phyloP scores from a whole-genome alignment of 2,888 invertebrate species.

The Pycnomerus fuliginosus region DNA sequence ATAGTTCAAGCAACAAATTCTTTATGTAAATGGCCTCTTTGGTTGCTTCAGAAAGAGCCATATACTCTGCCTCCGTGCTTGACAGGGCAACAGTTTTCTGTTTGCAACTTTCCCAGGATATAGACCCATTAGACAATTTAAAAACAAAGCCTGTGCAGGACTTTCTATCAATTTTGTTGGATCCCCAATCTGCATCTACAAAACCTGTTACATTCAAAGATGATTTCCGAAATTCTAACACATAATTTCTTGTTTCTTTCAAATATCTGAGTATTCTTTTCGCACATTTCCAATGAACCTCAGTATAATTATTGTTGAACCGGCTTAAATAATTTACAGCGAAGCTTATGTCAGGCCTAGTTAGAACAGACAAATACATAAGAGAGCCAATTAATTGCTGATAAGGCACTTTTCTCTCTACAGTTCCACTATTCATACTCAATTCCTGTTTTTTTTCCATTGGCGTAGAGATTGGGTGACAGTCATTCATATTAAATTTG shows the following conservation, averaged over 20 bases:
- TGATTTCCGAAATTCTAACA: constrained; percentile 22
- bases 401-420: constrained; percentile 11
- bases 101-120: constrained; percentile 38
- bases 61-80: constrained; percentile 37
- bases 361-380: constrained; percentile 22
- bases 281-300: constrained; percentile 19
- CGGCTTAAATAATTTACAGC: constrained; percentile 21
- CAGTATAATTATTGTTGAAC: constrained; percentile 18
- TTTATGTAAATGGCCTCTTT: constrained; percentile 31
- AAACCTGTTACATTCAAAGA: constrained; percentile 26
- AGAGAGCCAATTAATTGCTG: constrained; percentile 23
- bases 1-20: constrained; percentile 21
- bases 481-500: constrained; percentile 12
- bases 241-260: constrained; percentile 22
- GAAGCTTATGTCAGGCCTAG: constrained; percentile 24
- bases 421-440: neutral
- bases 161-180: constrained; percentile 38
- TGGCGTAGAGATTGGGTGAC: constrained; percentile 17
- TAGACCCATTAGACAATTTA: constrained; percentile 22
- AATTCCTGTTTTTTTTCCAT: constrained; percentile 19
- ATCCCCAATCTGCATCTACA: constrained; percentile 33
- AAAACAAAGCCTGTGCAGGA: constrained; percentile 42
- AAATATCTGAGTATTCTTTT: constrained; percentile 23
- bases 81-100: constrained; percentile 36
- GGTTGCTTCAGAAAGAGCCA: constrained; percentile 30